A percentile compares a stretch with the other conserved stretches of the same genome.
Evolutionary conservation across 1,140 invertebrate genomes (phyloP).

Genomic region (Prorops nasuta): DNA sequence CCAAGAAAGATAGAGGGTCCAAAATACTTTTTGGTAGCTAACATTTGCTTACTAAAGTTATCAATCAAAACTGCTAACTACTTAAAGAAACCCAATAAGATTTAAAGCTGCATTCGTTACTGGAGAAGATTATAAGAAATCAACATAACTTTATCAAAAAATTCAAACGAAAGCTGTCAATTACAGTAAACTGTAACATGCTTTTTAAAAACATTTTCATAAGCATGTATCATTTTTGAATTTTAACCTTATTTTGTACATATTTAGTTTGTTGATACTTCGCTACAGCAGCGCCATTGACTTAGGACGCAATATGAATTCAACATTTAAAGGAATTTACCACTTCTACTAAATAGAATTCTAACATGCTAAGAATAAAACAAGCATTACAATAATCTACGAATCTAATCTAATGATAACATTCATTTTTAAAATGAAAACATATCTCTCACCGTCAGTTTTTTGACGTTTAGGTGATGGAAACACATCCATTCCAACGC

Average conservation of each 20-base stretch:
- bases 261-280: conserved; percentile 19
- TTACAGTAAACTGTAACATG: too few species aligned
- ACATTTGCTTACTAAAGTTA: too few species aligned
- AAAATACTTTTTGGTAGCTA: conserved; percentile 34
- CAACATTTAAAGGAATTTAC: conserved; percentile 14
- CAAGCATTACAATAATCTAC: neutral
- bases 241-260: neutral
- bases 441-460: conserved; percentile 47
- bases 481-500: conserved; percentile 50
- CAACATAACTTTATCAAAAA: too few species aligned
- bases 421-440: conserved; percentile 7
- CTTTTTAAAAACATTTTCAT: neutral
- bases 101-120: neutral
- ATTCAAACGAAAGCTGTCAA: too few species aligned
- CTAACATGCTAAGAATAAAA: neutral
- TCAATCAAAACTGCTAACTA: too few species aligned
- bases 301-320: conserved; percentile 10
- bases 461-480: conserved; percentile 51
- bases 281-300: conserved; percentile 22
- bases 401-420: neutral
- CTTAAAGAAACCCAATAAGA: neutral
- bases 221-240: too few species aligned
- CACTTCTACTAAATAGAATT: neutral
- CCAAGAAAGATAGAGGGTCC: conserved; percentile 35
- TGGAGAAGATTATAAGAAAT: neutral